Evolutionary conservation across 2,888 invertebrate species (phyloP), one percentile per base, ranked within the genome.

Genomic region (Rhagium mordax): DNA sequence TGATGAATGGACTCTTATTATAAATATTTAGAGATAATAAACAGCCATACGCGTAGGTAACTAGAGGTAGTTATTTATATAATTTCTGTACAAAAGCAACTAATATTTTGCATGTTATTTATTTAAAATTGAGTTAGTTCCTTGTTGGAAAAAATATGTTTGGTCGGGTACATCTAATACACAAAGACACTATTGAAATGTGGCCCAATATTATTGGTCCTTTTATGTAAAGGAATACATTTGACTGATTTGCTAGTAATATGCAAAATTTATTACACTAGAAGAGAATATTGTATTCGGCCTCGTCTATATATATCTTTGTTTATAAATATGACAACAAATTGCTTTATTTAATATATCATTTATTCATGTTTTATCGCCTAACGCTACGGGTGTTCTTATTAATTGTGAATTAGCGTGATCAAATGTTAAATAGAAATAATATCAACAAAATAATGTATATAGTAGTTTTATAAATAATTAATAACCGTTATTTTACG

Each of bases 341-440:
- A 33, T 59, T 59, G 59, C 16, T 59, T 59, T 59, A 27, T 59
- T 59, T 59, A 33, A 72, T 70, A 60, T 75, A 75, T 73, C 47
- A 64, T 71, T 74, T 69, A 71, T 71, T 68, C 65, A 15, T 64
- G 66, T 71, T 64, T 73, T 75, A 73, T 73, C 73, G 62, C 18
- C 49, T 57, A 68, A 60, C 73, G 41, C 27, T 60, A 73, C 70
- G 75, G 72, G 72, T 67, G 75, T 75, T 75, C 75, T 61, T 33
- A 41, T 33, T 53, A 53, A 29, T 67, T 67, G 18, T 18, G 57
- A 13, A 5, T 57, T 41, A 33, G 33, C 53, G 51, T 57, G 55
- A 47, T 47, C 24, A 53, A 57, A 67, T 47, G 47, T 18, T 57
- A 61, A 61, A 47, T 47, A 18, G 47, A 33, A 27, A 18, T 59